A percentile compares a stretch with the other conserved stretches of the same genome.
Evolutionary conservation across 2,113 vertebrate species (phyloP).

Genomic region (Salminus brasiliensis): DNA sequence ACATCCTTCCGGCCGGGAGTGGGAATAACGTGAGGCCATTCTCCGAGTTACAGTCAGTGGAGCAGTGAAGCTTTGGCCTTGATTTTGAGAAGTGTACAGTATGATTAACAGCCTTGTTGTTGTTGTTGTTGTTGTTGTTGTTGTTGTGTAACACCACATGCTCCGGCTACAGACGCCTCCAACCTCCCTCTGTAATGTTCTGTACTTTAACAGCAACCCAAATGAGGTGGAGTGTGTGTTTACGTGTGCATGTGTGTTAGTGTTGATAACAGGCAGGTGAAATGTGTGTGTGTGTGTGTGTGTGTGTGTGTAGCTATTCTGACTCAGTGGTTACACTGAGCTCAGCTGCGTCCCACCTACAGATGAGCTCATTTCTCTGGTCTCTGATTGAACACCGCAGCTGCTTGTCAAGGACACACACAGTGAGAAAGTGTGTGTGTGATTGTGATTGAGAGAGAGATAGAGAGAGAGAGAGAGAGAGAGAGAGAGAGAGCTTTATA

Average conservation of each 20-base stretch:
- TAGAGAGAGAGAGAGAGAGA: background rate
- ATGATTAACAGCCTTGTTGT: too few species aligned
- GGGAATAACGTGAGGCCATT: too few species aligned
- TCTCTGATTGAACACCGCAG: conserved; percentile 11
- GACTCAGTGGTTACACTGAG: background rate
- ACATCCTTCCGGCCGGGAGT: too few species aligned
- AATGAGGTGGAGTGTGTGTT: background rate
- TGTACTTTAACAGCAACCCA: background rate
- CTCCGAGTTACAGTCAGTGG: too few species aligned
- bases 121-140: too few species aligned
- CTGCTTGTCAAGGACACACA: background rate
- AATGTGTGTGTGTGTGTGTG: background rate
- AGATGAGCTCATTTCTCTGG: conserved; percentile 35
- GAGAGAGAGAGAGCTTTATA: conserved; percentile 13
- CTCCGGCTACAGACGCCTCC: background rate
- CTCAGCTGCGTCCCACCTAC: background rate
- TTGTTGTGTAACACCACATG: too few species aligned
- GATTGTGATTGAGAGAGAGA: background rate
- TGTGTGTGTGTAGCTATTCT: conserved; percentile 12
- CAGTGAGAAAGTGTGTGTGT: background rate
- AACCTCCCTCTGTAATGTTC: background rate
- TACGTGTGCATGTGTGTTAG: background rate
- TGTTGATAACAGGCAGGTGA: conserved; percentile 5
- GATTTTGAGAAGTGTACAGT: too few species aligned
- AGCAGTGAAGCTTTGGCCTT: too few species aligned